Conservation (phyloP, 1,140 invertebrate genomes). For the Euwallacea similis region DNA sequence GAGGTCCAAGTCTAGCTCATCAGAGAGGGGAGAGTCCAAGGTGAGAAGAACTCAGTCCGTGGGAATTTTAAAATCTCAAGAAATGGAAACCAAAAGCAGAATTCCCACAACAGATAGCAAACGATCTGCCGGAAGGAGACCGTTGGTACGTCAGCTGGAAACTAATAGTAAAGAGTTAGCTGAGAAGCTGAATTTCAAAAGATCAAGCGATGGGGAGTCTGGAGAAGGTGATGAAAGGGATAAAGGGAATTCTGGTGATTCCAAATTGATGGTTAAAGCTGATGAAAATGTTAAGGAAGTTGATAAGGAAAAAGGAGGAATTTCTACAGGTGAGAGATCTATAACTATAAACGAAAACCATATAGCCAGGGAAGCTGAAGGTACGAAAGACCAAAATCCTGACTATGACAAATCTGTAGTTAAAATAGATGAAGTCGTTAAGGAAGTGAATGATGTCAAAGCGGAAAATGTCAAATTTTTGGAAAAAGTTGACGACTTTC, state of each 20-base stretch:
- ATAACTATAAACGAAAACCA: too few species aligned
- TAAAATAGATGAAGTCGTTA: background rate
- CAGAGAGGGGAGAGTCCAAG: background rate
- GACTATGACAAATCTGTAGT: background rate
- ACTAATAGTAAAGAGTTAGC: conserved; percentile 26
- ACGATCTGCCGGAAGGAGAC: conserved; percentile 27
- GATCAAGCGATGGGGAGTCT: background rate
- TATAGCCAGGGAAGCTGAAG: too few species aligned
- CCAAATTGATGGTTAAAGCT: conserved; percentile 14
- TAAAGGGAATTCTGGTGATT: conserved; percentile 5
- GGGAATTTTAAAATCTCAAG: conserved; percentile 6
- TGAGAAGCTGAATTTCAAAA: conserved; percentile 18
- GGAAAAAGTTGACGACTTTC: background rate
- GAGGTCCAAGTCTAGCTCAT: background rate
- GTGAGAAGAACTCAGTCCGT: conserved; percentile 26
- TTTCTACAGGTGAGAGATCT: background rate
- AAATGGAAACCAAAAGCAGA: conserved; percentile 11
- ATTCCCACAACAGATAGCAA: conserved; percentile 16
- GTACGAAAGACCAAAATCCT: too few species aligned
- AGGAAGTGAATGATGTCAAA: background rate
- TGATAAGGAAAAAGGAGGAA: too few species aligned
- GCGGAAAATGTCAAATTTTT: background rate
- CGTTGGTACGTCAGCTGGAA: conserved; percentile 25
- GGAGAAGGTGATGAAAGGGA: background rate
- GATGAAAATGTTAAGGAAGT: background rate